Evolutionary conservation across 2,797 vertebrate genomes (phyloP).

Genomic region (Bovichtus diacanthus): DNA sequence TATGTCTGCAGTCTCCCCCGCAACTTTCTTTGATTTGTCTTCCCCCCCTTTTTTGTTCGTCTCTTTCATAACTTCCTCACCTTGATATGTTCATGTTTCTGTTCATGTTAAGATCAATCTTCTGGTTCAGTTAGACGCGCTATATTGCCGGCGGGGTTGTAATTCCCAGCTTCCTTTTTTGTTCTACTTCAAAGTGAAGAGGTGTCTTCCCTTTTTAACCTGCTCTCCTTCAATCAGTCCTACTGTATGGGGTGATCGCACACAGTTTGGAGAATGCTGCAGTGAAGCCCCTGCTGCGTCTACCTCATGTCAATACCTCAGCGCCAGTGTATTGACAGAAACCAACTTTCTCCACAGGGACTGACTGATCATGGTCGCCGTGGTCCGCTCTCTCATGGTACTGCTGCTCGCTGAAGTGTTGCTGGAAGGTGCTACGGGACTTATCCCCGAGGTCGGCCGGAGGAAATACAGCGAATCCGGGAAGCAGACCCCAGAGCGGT

Average conservation of each 20-base stretch:
- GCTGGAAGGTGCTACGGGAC: constrained; percentile 94
- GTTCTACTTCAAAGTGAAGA: constrained; percentile 82
- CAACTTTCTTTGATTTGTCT: constrained; percentile 78
- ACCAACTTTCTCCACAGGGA: constrained; percentile 81
- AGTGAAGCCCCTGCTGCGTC: constrained; percentile 61
- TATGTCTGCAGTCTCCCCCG: constrained; percentile 69
- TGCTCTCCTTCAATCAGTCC: constrained; percentile 71
- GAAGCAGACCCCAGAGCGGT: constrained; percentile 90
- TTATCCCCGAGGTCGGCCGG: constrained; percentile 95
- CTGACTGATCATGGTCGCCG: constrained; percentile 99
- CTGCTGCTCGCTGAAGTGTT: constrained; percentile 97
- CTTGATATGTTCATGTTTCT: constrained; percentile 72
- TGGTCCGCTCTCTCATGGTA: constrained; percentile 95
- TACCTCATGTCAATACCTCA: constrained; percentile 70
- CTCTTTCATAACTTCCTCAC: constrained; percentile 59
- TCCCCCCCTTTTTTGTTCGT: constrained; percentile 26
- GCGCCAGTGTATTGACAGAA: constrained; percentile 76
- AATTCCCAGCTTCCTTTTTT: constrained; percentile 58
- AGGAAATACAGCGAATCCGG: constrained; percentile 90
- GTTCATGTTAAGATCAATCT: constrained; percentile 72
- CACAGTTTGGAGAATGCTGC: constrained; percentile 60
- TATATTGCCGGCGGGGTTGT: constrained; percentile 64
- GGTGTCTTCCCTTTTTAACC: constrained; percentile 76
- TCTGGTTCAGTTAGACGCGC: constrained; percentile 58
- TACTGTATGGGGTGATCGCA: constrained; percentile 61